phyloP scores from a whole-genome alignment of 2,113 vertebrate species.

The Xiphophorus couchianus region DNA sequence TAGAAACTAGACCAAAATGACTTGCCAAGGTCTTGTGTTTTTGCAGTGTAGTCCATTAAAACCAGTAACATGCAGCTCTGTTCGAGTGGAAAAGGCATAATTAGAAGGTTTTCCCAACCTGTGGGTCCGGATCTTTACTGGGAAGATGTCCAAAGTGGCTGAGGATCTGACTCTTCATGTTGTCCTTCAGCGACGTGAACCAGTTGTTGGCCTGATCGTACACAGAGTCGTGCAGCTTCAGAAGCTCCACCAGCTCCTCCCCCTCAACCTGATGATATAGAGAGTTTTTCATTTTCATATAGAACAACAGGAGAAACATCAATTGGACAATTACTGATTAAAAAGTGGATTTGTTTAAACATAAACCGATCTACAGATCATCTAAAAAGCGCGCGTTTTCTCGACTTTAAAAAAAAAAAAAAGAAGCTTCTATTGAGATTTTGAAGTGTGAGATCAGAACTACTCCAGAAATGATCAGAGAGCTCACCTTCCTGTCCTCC shows the following conservation, averaged over 20 bases:
- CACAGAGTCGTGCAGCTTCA: slow-evolving; percentile 86
- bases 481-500: slow-evolving; percentile 87
- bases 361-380: no score
- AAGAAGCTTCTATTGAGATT: neutral
- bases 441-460: neutral
- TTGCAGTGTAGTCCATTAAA: no score
- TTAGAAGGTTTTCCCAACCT: slow-evolving; percentile 74
- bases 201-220: slow-evolving; percentile 90
- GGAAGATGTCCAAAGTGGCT: slow-evolving; percentile 93
- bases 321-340: neutral
- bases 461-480: neutral
- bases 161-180: slow-evolving; percentile 91
- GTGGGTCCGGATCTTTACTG: slow-evolving; percentile 86
- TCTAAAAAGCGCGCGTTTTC: no score
- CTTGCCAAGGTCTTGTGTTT: no score
- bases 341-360: neutral
- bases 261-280: slow-evolving; percentile 82
- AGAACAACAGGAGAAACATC: neutral
- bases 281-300: neutral
- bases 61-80: no score
- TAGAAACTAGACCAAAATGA: no score
- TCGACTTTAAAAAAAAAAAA: neutral
- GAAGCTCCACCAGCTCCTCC: slow-evolving; percentile 85
- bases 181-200: slow-evolving; percentile 92
- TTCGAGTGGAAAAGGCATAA: neutral